Conservation (phyloP, 2,797 vertebrate genomes). For the Knipowitschia caucasica region DNA sequence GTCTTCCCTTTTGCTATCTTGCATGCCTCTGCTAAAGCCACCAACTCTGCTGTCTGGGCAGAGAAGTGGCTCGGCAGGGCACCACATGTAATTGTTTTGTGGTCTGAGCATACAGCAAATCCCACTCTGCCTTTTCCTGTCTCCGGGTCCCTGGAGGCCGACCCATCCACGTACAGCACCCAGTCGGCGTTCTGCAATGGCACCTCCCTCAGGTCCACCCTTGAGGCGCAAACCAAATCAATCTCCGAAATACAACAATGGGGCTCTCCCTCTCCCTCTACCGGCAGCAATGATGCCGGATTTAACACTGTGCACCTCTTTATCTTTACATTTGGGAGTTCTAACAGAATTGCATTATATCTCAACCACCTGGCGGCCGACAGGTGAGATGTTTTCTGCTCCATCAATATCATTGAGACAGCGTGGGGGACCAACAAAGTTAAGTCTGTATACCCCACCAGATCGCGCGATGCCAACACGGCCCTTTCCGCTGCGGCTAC, state of each 20-base stretch:
- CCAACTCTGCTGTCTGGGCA: constrained; percentile 17
- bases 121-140: neutral
- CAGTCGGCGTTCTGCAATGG: neutral
- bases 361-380: constrained; percentile 1
- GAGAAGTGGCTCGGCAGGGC: too few species aligned
- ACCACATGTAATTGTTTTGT: too few species aligned
- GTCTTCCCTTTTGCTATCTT: neutral
- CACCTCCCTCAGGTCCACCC: neutral
- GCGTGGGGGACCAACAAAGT: constrained; percentile 3
- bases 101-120: too few species aligned
- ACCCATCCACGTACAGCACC: neutral
- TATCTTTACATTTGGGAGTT: constrained; percentile 10
- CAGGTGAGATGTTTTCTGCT: constrained; percentile 9
- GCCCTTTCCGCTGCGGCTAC: constrained; percentile 13
- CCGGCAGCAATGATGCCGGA: neutral
- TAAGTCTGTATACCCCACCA: constrained; percentile 4
- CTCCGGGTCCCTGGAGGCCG: neutral
- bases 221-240: neutral
- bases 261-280: neutral
- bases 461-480: constrained; percentile 1
- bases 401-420: neutral
- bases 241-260: neutral
- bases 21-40: neutral
- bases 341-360: constrained; percentile 1
- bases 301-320: neutral